Base-by-base conservation (phyloP, 2,797 vertebrate genomes). In the Epinephelus coioides region DNA sequence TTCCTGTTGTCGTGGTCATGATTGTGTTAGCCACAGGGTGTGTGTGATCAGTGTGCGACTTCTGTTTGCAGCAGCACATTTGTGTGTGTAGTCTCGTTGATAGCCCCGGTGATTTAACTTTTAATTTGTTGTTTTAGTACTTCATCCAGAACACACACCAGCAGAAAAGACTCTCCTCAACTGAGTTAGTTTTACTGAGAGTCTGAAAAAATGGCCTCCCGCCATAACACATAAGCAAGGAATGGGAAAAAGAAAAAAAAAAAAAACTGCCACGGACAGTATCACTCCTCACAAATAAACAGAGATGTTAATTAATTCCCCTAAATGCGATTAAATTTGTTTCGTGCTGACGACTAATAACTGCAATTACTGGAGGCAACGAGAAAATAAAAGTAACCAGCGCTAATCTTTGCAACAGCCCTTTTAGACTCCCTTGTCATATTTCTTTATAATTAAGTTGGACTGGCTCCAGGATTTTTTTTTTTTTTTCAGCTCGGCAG, bases 391-490 rank as follows among this genome's bases (percentile, higher is more conserved):
- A 90, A 85, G 78, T 85, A 88, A 81, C 69, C 25, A 14, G 59
- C 12, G 47, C 69, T 89, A 82, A 89, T 88, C 81, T 89, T 46
- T 62, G 78, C 68, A 78, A 53, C 38, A 38, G 72, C 70, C 76
- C 78, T 86, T 87, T 89, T 76, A 80, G 76, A 74, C 76, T 83
- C 78, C 83, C 75, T 49, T 73, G 83, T 92, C 87, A 91, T 85
- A 88, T 91, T 90, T 86, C 87, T 86, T 82, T 85, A 70, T 92
- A 89, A 94, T 94, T 84, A 90, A 92, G 73, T 90, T 92, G 92
- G 91, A 88, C 43, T 11, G 44, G 40, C 62, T 86, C 92, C 90
- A 91, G 76, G 34, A 40, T 40, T 50, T 17, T 73, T 66, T 40
- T 66, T 40, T 23, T 54, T 21, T 6, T 21, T 34, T 12, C 54